These are phyloP conservation scores for Drosophila quinaria DNA, from an alignment of 2,888 invertebrate genomes.

Conservation along the genomic window DNA sequence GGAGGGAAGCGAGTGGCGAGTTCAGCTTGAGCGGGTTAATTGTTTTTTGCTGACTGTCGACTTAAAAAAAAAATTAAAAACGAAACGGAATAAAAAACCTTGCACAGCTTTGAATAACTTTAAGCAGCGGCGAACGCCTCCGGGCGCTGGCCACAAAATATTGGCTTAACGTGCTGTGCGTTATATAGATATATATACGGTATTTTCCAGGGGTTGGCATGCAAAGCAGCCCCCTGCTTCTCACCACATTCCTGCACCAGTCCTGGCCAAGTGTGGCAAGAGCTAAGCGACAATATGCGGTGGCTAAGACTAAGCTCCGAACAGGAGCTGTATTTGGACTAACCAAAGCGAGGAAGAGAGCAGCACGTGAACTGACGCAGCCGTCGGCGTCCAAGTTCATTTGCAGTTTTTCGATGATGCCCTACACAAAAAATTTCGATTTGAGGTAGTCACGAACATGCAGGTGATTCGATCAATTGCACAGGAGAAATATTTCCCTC, in stretches of 20 bases:
- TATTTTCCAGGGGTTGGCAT: constrained; percentile 31
- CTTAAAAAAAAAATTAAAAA: constrained; percentile 33
- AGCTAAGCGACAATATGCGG: constrained; percentile 65
- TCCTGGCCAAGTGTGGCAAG: constrained; percentile 31
- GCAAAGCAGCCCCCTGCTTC: constrained; percentile 43
- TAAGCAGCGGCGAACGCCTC: constrained; percentile 55
- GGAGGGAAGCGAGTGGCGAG: constrained; percentile 8
- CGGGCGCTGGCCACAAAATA: constrained; percentile 66
- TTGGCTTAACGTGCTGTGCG: constrained; percentile 74
- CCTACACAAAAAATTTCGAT: constrained; percentile 43
- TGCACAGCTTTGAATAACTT: constrained; percentile 74
- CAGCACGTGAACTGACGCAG: constrained; percentile 50
- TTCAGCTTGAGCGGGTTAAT: constrained; percentile 64
- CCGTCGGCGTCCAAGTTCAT: constrained; percentile 64
- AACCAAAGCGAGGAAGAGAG: too few relatives aligned
- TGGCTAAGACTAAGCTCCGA: constrained; percentile 49
- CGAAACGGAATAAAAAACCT: constrained; percentile 28
- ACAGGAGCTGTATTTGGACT: constrained; percentile 21
- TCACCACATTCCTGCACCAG: too few relatives aligned
- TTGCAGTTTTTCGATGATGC: constrained; percentile 69
- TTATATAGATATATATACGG: constrained; percentile 34
- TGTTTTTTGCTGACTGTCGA: constrained; percentile 72
- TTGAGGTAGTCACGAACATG: constrained; percentile 51
- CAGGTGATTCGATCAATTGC: constrained; percentile 31
- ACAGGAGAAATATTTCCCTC: background rate